A percentile compares a stretch with the other conserved stretches of the same genome.
phyloP scores from a whole-genome alignment of 2,113 vertebrate species.

The Thryonomys swinderianus region DNA sequence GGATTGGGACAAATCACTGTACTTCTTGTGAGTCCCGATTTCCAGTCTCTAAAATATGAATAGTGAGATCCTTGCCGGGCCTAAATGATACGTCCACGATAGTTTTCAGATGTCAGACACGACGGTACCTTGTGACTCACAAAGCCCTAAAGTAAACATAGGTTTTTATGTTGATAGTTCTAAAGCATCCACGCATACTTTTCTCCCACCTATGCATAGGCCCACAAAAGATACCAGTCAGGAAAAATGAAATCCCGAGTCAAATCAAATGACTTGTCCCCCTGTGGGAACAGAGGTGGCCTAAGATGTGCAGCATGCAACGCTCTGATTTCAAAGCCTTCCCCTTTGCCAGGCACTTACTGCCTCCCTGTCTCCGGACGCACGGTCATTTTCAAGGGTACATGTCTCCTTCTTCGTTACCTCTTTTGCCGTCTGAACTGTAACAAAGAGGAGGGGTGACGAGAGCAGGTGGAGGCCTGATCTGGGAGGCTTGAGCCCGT shows the following conservation, averaged over 20 bases:
- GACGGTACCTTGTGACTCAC: background rate
- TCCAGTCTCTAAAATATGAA: background rate
- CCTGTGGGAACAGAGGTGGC: background rate
- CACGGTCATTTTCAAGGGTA: background rate
- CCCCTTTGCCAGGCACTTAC: background rate
- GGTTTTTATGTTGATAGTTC: background rate
- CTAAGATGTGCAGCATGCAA: background rate
- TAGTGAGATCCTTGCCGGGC: background rate
- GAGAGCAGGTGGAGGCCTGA: background rate
- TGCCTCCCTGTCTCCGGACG: background rate
- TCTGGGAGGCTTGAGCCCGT: background rate
- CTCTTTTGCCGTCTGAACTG: background rate
- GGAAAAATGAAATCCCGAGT: background rate
- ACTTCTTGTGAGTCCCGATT: background rate
- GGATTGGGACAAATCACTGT: conserved; percentile 28
- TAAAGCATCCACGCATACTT: background rate
- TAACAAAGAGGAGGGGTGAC: background rate
- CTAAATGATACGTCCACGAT: background rate
- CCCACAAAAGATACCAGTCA: background rate
- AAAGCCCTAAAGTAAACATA: background rate
- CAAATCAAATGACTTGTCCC: background rate
- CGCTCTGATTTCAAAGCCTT: background rate
- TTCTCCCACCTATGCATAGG: background rate
- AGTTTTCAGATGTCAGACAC: background rate
- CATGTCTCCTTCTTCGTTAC: background rate